Evolutionary conservation across 2,888 invertebrate species (phyloP), one percentile per base, ranked within the genome.

Genomic region (Lochmaea capreae): DNA sequence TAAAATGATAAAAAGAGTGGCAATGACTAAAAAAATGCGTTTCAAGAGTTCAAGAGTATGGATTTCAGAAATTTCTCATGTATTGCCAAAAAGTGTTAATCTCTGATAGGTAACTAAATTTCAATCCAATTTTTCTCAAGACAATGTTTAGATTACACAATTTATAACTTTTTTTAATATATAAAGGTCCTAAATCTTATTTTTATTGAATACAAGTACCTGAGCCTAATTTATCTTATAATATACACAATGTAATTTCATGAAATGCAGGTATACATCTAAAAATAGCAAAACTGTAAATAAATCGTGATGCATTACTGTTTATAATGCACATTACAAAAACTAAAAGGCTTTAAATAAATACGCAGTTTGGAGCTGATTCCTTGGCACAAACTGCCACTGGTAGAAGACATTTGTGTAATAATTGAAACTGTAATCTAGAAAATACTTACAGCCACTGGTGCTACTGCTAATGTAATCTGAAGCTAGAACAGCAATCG

Each of bases 401-500:
- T 67, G 67, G 67, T 52, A 68, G 18, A 46, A 33, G 67, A 46
- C 26, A 67, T 68, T 52, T 59, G 33, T 68, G 26, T 22, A 22
- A n/a, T n/a, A 46, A 68, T 33, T 43, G n/a, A 63, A 63, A 16
- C 14, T 59, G 54, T 70, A 39, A 39, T 67, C 43, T 58, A 65
- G 70, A 65, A 71, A 71, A 73, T 81, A 92, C 93, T 92, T 90
- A 95, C 95, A 90, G 82, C 92, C 91, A 83, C 89, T 90, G 78
- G 92, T 91, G 88, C 92, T 92, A 81, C 90, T 88, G 86, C 93
- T 94, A 84, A 97, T 93, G 86, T 94, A 95, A 88, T 97, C 95
- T 63, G 96, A 94, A 76, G 95, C 93, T 80, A 97, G 89, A 69
- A 95, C 94, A 78, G 94, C 94, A 89, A 96, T 95, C 77, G 95